Evolutionary conservation across 2,797 vertebrate genomes (phyloP), one percentile per base, ranked within the genome.

Genomic region (Chrosomus eos): DNA sequence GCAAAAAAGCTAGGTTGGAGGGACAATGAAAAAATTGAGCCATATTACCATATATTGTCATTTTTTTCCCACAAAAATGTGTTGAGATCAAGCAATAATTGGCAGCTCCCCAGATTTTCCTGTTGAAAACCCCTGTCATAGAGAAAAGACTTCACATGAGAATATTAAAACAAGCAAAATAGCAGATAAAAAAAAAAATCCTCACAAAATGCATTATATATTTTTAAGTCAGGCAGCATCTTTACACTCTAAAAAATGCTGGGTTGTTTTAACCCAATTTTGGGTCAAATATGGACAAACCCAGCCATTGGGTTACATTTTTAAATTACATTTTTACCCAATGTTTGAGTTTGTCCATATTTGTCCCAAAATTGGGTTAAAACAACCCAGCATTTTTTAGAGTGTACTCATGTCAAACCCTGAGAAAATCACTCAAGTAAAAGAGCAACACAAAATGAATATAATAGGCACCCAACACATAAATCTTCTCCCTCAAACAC

Each of bases 111-210:
- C 36, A 28, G 85, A 76, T 83, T 40, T 51, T 45, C 28, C 67
- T 26, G 68, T 80, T 70, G 82, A 66, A 76, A 38, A 62, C n/a
- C 26, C 1, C 60, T 16, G 1, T 64, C 26, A 62, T 1, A 28
- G 11, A 26, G 58, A 26, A 58, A 58, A 11, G 9, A 58, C 55
- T 53, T 53, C 51, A 8, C 51, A 53, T 26, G 55, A 60, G n/a
- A 26, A 26, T n/a, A 26, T 60, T 5, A 60, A 26, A 60, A 5
- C 11, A 60, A 13, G 58, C 58, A 13, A 26, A 26, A 58, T 4
- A 58, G 0, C 21, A 55, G 0, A n/a, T 4, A 0, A 13, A 1
- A n/a, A 53, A n/a, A 8, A n/a, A n/a, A 11, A n/a, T 23, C 3
- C 53, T 5, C 55, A 58, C 55, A n/a, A 58, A 58, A n/a, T 58